Evolutionary conservation across 1,140 invertebrate genomes (phyloP).

Genomic region (Drosophila trapezifrons): DNA sequence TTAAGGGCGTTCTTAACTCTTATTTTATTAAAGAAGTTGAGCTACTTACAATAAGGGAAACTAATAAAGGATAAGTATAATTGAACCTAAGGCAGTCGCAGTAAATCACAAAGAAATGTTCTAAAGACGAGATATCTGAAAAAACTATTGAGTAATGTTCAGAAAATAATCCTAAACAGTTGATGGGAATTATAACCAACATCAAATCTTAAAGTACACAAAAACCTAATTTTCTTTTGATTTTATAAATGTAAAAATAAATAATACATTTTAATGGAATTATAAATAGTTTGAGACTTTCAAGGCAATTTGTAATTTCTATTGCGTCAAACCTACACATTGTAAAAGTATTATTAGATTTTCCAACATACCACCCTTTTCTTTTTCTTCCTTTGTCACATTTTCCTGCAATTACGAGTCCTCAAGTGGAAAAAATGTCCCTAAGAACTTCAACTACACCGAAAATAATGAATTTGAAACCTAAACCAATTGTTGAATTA

Average conservation of each 20-base stretch:
- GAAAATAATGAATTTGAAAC: conserved; percentile 2
- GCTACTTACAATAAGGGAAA: neutral
- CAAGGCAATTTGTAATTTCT: conserved; percentile 4
- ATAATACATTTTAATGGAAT: conserved; percentile 23
- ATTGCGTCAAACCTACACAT: conserved; percentile 7
- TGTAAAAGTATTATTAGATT: conserved; percentile 22
- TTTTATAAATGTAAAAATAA: neutral
- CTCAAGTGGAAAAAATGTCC: conserved; percentile 52
- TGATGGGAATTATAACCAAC: too few relatives aligned
- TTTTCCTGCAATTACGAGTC: conserved; percentile 48
- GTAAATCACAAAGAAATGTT: too few relatives aligned
- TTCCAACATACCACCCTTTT: conserved; percentile 13
- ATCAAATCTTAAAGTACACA: too few relatives aligned
- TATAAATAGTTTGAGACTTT: neutral
- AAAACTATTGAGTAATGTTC: too few relatives aligned
- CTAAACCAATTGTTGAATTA: neutral
- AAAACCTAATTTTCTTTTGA: too few relatives aligned
- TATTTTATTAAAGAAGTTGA: neutral
- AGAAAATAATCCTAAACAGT: too few relatives aligned
- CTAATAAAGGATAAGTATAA: neutral
- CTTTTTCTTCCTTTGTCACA: neutral
- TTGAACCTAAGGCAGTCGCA: neutral
- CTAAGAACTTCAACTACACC: conserved; percentile 10
- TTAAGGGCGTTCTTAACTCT: conserved; percentile 7
- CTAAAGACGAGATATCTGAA: too few relatives aligned